Conservation (phyloP, 2,113 vertebrate genomes). For the Chaenogobius annularis region DNA sequence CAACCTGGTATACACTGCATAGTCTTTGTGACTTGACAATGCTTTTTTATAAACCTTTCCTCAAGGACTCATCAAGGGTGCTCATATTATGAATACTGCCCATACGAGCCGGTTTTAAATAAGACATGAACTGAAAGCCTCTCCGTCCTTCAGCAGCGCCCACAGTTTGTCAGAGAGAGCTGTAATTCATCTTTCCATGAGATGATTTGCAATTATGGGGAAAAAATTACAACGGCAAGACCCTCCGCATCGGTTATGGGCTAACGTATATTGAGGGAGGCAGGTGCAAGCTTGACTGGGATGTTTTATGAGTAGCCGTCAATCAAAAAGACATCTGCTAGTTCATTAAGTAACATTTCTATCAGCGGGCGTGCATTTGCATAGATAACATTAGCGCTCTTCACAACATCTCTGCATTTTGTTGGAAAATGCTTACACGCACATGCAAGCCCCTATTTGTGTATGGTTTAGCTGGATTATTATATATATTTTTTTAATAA, state of each 20-base stretch:
- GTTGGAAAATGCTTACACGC: constrained; percentile 45
- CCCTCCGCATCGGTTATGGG: constrained; percentile 5
- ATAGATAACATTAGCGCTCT: constrained; percentile 47
- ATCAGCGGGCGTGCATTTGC: constrained; percentile 51
- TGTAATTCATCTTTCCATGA: constrained; percentile 12
- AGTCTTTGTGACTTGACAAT: constrained; percentile 7
- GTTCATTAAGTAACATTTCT: constrained; percentile 55
- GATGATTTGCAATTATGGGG: constrained; percentile 8
- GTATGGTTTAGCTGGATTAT: constrained; percentile 14
- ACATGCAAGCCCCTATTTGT: constrained; percentile 29
- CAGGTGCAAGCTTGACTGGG: constrained; percentile 14
- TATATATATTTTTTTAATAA: too few relatives aligned
- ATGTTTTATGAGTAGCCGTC: constrained; percentile 45
- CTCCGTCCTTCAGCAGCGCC: constrained; percentile 9
- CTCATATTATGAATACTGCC: constrained; percentile 1
- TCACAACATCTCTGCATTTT: constrained; percentile 19
- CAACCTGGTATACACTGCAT: background rate
- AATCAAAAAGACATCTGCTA: constrained; percentile 51
- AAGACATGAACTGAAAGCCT: constrained; percentile 5
- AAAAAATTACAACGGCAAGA: background rate
- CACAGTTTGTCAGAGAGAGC: constrained; percentile 12
- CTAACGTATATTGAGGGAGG: constrained; percentile 14
- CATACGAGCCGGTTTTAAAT: constrained; percentile 21
- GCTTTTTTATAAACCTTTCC: constrained; percentile 10
- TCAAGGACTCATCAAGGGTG: background rate